Base-by-base conservation (phyloP, 2,797 vertebrate species). In the Karalla daura region DNA sequence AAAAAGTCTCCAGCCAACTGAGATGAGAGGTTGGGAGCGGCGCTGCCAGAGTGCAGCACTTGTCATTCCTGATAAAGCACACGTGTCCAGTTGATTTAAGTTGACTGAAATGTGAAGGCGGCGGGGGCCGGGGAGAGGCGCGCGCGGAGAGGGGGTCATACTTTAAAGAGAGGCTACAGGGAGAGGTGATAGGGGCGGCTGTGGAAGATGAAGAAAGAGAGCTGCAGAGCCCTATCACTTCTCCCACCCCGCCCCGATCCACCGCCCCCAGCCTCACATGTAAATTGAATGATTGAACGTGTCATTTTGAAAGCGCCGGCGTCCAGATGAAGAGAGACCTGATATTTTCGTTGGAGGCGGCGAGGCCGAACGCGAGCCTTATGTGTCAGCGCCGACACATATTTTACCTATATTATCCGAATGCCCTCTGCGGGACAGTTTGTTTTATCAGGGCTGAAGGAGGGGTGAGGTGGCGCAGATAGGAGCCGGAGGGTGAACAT, bases 31-130 rank as follows among this genome's bases (percentile, higher is more conserved):
- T 80, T 78, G 68, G 74, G 74, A 86, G 81, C 61, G 40, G 70
- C 72, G 63, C 78, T 78, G 78, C 76, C 80, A 80, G 81, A 89
- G 84, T 66, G 86, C 76, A 85, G 70, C 83, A 80, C 80, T 90
- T 88, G 86, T 89, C 84, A 81, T 90, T 86, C 71, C 78, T 86
- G 74, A 71, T 83, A 80, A 89, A 86, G 78, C 76, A 53, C 63
- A 70, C 47, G 45, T 75, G 78, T 85, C 81, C 71, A 45, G 40
- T 88, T 85, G 79, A 88, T 88, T 90, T 90, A 90, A 74, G 81
- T 69, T 70, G 84, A 89, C 67, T 79, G 82, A 90, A 67, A 12
- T 27, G 55, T 58, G 56, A 54, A 75, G 60, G 54, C 15, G 36
- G 44, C 41, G n/a, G 51, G 18, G 14, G 33, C 27, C 43, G 13